Evolutionary conservation across 2,113 vertebrate species (phyloP), one percentile per base, ranked within the genome.

Genomic region (Elephantulus edwardii): DNA sequence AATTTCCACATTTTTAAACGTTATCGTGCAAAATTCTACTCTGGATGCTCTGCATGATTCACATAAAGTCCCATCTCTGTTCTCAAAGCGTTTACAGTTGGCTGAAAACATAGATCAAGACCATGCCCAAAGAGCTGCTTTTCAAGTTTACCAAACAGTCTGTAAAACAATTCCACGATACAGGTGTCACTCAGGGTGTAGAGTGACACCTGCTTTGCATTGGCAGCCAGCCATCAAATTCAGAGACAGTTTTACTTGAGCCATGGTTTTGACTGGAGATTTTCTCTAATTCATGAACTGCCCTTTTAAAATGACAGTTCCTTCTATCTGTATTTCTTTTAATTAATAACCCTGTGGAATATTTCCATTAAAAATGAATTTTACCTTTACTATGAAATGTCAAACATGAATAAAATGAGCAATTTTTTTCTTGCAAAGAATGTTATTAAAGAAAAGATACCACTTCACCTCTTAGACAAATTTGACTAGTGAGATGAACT

Each of bases 381-480:
- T 93, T 96, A 88, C 68, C 77, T 94, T 89, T 89, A 82, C 75
- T 1, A 7, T 35, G 76, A 95, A 96, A 96, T 95, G 92, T 96
- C 95, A 96, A 92, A 94, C 88, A 91, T 88, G 88, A 91, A 92
- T 89, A 93, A 92, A 92, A 93, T 38, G 75, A 88, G 89, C 54
- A 88, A 82, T 19, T 79, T 93, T 68, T 93, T 83, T 83, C 89
- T 95, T 83, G 13, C 28, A 88, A 54, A 8, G 44, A 94, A 71
- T 62, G 68, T 94, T 86, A 72, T 70, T 54, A 68, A 83, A 91
- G 26, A 14, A 90, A 94, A 83, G 70, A 50, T 85, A 76, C 78
- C 71, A 90, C 42, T 83, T 93, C 72, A 81, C 75, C 79, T 80
- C 93, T 72, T 91, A 94, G 92, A 92, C 82, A 95, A 92, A 92